A percentile compares a stretch with the other conserved stretches of the same genome.
Evolutionary conservation across 2,797 vertebrate species (phyloP).

Genomic region (Lepus oiostolus): DNA sequence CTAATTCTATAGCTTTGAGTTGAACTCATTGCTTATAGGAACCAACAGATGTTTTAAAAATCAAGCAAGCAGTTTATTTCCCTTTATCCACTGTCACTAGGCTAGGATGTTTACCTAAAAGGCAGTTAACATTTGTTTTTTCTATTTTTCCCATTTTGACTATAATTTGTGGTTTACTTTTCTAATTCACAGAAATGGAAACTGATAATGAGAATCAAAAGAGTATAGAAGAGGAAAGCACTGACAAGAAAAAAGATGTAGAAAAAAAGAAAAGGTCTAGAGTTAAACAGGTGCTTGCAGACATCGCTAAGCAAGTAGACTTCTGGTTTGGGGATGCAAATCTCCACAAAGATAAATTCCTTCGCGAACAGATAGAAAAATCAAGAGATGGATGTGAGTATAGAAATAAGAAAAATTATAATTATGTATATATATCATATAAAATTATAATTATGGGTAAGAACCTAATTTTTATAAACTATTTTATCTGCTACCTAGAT

Average conservation of each 20-base stretch:
- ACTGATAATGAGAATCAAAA: conserved; percentile 85
- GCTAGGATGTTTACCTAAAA: too few relatives aligned
- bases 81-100: too few relatives aligned
- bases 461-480: too few relatives aligned
- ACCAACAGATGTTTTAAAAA: background rate
- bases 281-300: conserved; percentile 96
- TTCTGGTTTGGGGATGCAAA: conserved; percentile 99
- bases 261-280: conserved; percentile 98
- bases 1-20: background rate
- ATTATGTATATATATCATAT: too few relatives aligned
- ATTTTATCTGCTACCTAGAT: too few relatives aligned
- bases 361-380: conserved; percentile 94
- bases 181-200: conserved; percentile 87
- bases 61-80: background rate
- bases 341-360: conserved; percentile 97
- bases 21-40: background rate
- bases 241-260: conserved; percentile 92
- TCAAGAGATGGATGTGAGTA: conserved; percentile 96
- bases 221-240: conserved; percentile 85
- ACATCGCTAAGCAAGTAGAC: conserved; percentile 97
- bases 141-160: background rate
- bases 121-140: too few relatives aligned
- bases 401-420: background rate
- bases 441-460: too few relatives aligned
- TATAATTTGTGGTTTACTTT: background rate